Percentiles rank a stretch among this genome's conserved stretches.
Conservation (phyloP, 1,140 invertebrate species). For the Trichonephila inaurata region DNA sequence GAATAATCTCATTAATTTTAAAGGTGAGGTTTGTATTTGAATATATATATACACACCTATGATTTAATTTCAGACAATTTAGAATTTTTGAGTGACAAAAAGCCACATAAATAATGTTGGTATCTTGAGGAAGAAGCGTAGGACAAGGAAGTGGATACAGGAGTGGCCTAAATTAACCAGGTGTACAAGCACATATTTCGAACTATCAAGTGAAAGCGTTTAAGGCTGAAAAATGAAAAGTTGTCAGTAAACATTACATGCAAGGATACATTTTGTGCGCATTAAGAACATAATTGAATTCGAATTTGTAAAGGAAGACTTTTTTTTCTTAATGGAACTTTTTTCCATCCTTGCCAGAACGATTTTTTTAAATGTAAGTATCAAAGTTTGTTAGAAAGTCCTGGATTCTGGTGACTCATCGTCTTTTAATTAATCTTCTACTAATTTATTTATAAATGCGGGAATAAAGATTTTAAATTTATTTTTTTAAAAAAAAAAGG, state of each 20-base stretch:
- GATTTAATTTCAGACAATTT: conserved; percentile 28
- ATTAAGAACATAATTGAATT: not conserved
- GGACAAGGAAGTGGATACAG: not conserved
- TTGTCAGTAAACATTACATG: not conserved
- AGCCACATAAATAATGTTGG: conserved; percentile 19
- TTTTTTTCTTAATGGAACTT: no score
- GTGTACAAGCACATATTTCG: not conserved
- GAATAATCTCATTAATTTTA: conserved; percentile 45
- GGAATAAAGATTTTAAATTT: no score
- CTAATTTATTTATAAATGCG: no score
- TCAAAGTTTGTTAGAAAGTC: no score
- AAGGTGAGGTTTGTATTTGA: conserved; percentile 35
- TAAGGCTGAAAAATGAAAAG: not conserved
- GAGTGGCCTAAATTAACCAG: not conserved
- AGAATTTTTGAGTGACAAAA: conserved; percentile 32
- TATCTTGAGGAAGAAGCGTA: not conserved
- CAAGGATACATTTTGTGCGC: not conserved
- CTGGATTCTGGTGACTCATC: no score
- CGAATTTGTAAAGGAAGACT: no score
- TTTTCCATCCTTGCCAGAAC: no score
- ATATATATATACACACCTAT: not conserved
- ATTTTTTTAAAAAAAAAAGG: no score
- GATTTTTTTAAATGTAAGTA: not conserved
- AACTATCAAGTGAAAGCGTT: not conserved
- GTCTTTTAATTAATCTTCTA: no score